phyloP scores from a whole-genome alignment of 2,113 vertebrate genomes.

The Salvelinus namaycush region DNA sequence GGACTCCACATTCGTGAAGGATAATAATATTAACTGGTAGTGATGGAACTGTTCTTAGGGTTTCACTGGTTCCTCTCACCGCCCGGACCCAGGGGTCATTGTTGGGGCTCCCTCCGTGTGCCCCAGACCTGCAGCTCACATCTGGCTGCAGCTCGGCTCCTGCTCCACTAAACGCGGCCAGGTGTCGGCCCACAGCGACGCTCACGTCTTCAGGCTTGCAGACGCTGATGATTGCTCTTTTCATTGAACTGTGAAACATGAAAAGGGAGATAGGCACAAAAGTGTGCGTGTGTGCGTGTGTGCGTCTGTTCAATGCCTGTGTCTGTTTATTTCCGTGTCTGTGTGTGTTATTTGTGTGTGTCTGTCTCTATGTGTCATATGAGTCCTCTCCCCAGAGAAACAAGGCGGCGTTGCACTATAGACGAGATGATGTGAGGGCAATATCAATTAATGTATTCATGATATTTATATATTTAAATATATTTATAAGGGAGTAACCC shows the following conservation, averaged over 20 bases:
- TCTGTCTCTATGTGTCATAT: constrained; percentile 41
- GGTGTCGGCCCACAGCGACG: constrained; percentile 69
- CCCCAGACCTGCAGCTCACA: constrained; percentile 57
- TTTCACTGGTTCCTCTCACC: constrained; percentile 46
- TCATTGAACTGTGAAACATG: constrained; percentile 69
- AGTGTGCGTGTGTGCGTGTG: not conserved
- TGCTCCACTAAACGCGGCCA: constrained; percentile 64
- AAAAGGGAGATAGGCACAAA: constrained; percentile 26
- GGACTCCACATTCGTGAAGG: constrained; percentile 58
- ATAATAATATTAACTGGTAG: constrained; percentile 70
- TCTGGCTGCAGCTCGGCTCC: constrained; percentile 54
- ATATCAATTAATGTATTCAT: constrained; percentile 77
- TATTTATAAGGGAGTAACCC: constrained; percentile 78
- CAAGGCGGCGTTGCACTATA: constrained; percentile 35
- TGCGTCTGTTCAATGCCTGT: not conserved
- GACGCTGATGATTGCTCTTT: constrained; percentile 73
- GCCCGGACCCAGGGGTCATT: not conserved
- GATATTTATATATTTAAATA: constrained; percentile 84
- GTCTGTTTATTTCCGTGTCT: not conserved
- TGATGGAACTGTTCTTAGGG: constrained; percentile 66
- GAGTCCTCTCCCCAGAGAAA: constrained; percentile 43
- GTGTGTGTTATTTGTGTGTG: constrained; percentile 20
- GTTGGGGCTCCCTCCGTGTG: constrained; percentile 4
- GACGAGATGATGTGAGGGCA: constrained; percentile 45
- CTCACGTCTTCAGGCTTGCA: constrained; percentile 63